phyloP scores from a whole-genome alignment of 1,140 invertebrate genomes.

The Camponotus floridanus region DNA sequence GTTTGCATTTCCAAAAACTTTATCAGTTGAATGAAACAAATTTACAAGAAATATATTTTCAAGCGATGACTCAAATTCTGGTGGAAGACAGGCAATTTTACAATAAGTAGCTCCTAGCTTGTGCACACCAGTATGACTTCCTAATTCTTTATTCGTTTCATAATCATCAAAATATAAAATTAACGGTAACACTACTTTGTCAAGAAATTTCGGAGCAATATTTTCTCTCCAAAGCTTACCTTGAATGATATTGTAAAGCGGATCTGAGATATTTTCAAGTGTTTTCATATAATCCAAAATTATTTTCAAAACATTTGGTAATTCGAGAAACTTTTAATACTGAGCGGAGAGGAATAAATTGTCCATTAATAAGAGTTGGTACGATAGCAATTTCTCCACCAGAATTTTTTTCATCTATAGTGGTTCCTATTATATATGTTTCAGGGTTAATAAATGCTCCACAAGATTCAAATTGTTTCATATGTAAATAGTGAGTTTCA shows the following conservation, averaged over 20 bases:
- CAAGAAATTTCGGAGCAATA: slow-evolving; percentile 22
- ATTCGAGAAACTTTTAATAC: slow-evolving; percentile 31
- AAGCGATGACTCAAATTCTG: slow-evolving; percentile 65
- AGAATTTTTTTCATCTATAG: slow-evolving; percentile 12
- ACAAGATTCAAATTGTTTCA: slow-evolving; percentile 19
- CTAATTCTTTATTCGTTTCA: slow-evolving; percentile 74
- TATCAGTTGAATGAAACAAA: slow-evolving; percentile 76
- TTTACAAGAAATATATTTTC: slow-evolving; percentile 76
- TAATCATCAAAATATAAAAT: slow-evolving; percentile 72
- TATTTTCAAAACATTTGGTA: not conserved
- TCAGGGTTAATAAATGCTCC: slow-evolving; percentile 2
- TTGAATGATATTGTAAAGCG: slow-evolving; percentile 8
- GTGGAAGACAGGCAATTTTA: slow-evolving; percentile 73
- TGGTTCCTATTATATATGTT: slow-evolving; percentile 24
- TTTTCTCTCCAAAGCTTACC: slow-evolving; percentile 34
- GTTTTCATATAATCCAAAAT: slow-evolving; percentile 21
- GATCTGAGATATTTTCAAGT: slow-evolving; percentile 4
- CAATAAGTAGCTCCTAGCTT: slow-evolving; percentile 76
- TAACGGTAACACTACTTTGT: slow-evolving; percentile 73
- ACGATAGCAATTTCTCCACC: not conserved
- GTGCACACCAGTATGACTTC: slow-evolving; percentile 71
- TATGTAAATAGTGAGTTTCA: slow-evolving; percentile 20
- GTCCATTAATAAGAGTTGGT: not conserved
- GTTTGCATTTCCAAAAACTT: slow-evolving; percentile 67
- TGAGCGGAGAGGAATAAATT: slow-evolving; percentile 13